Evolutionary conservation across 2,797 vertebrate genomes (phyloP), one percentile per base, ranked within the genome.

Genomic region (Leptodactylus fallax): DNA sequence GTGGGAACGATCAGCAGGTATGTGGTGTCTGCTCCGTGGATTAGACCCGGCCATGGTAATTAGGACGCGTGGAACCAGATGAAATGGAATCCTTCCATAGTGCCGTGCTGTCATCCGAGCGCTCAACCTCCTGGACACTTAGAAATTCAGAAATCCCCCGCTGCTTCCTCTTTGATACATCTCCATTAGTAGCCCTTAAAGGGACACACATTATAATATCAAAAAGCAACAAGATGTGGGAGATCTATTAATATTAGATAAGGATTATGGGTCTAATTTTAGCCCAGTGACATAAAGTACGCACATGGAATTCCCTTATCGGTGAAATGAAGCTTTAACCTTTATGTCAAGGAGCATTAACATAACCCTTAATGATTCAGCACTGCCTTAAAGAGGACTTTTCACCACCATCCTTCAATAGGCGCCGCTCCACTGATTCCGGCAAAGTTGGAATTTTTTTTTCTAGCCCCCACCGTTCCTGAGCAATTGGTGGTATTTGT

Each of bases 231-330:
- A 81, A 71, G 67, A 77, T 47, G 69, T 81, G 53, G 49, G 81
- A 71, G 87, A 81, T 16, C 27, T 65, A 85, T 85, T 25, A 76
- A 88, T 88, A 85, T 88, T 47, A 76, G 63, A 88, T 88, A 77
- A 85, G 79, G 87, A 21, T 67, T 53, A 56, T 49, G 7, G 47
- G 27, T 47, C 71, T 72, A 49, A 51, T 88, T 74, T 61, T 80
- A 65, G 69, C 16, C 12, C 10, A 81, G 17, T n/a, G n/a, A n/a
- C n/a, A n/a, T n/a, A n/a, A n/a, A n/a, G n/a, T n/a, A n/a, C 4
- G 17, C 4, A 47, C 25, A 5, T 21, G 71, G 45, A 74, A 49
- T 74, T 45, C 78, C 79, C 36, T 61, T 21, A 21, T n/a, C 71
- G 21, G 45, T 8, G 0, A 74, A 10, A 49, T 4, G 17, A 47